phyloP scores from a whole-genome alignment of 2,888 invertebrate genomes.

The Tuberolachnus salignus region DNA sequence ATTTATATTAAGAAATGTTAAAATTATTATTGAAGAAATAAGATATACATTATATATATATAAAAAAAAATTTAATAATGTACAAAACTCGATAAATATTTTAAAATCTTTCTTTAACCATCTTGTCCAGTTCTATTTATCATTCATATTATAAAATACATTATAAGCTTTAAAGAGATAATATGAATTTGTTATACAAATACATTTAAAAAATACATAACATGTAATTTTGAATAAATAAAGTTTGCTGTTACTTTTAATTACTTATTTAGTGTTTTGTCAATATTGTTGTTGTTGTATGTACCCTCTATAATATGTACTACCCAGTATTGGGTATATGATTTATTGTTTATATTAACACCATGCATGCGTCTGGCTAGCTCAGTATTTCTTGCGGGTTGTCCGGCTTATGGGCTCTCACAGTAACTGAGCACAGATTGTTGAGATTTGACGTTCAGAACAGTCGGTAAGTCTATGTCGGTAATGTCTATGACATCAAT shows the following conservation, averaged over 20 bases:
- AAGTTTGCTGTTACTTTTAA: slow-evolving; percentile 29
- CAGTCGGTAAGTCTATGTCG: no score
- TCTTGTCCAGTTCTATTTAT: neutral
- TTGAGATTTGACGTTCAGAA: no score
- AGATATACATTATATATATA: slow-evolving; percentile 31
- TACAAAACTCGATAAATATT: slow-evolving; percentile 15
- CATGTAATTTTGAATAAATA: slow-evolving; percentile 27
- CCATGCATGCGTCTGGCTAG: neutral
- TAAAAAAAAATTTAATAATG: neutral
- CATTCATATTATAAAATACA: slow-evolving; percentile 10
- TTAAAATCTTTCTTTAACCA: slow-evolving; percentile 10
- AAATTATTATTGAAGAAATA: slow-evolving; percentile 36
- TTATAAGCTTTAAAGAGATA: slow-evolving; percentile 4
- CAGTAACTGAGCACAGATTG: no score
- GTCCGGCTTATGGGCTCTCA: no score
- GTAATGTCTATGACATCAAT: no score
- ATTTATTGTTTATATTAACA: neutral
- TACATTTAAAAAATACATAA: slow-evolving; percentile 19
- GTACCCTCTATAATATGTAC: neutral
- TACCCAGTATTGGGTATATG: neutral
- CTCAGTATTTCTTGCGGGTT: no score
- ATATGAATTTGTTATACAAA: neutral
- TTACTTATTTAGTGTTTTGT: slow-evolving; percentile 24
- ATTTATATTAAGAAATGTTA: slow-evolving; percentile 31
- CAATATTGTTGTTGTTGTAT: neutral